Evolutionary conservation across 2,113 vertebrate species (phyloP).

Genomic region (Corvus moneduloides): DNA sequence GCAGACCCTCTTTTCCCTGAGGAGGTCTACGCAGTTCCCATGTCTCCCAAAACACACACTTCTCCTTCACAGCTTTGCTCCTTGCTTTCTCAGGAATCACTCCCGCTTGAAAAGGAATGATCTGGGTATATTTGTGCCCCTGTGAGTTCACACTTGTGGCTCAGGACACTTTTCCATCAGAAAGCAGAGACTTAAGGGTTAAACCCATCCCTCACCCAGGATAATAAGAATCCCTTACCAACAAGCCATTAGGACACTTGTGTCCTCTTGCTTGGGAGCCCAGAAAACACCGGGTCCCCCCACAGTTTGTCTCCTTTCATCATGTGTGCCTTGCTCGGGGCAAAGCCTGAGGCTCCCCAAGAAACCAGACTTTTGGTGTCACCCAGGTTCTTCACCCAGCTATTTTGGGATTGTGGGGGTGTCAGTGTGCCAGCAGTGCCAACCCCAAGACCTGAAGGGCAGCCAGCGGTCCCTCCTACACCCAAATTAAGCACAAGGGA

Average conservation of each 20-base stretch:
- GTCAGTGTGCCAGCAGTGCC: background rate
- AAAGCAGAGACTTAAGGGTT: background rate
- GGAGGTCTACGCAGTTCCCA: background rate
- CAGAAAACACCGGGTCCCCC: background rate
- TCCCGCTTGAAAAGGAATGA: background rate
- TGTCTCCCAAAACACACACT: background rate
- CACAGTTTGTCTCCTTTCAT: background rate
- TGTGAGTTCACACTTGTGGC: background rate
- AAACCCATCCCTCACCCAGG: background rate
- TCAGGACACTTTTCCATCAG: background rate
- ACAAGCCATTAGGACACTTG: background rate
- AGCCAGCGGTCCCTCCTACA: background rate
- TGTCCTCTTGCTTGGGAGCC: background rate
- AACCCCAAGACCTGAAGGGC: background rate
- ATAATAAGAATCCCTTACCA: background rate
- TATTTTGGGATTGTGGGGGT: background rate
- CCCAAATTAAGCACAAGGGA: background rate
- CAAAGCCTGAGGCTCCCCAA: background rate
- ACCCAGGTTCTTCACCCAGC: background rate
- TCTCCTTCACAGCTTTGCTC: background rate
- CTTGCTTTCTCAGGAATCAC: background rate
- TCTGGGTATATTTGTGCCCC: background rate
- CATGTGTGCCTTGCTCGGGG: background rate
- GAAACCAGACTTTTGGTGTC: background rate
- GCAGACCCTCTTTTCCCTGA: background rate